Evolutionary conservation across 2,113 vertebrate species (phyloP), one percentile per base, ranked within the genome.

Genomic region (Hypomesus transpacificus): DNA sequence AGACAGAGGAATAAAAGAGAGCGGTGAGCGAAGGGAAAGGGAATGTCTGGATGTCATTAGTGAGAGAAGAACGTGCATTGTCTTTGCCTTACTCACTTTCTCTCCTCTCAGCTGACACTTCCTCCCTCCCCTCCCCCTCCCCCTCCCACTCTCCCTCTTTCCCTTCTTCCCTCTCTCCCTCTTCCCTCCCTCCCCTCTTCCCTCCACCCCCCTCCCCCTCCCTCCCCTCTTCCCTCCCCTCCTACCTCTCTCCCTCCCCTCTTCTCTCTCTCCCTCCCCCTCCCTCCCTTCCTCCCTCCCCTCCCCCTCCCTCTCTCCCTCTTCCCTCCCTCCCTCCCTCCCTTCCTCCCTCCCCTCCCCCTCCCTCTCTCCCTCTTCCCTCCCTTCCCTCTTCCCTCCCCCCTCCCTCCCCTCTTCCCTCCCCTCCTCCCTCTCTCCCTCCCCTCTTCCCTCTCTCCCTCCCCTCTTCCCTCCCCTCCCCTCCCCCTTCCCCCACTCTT

Each of bases 341-440:
- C 13, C 28, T 64, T 51, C 53, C 52, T 14, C 16, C 17, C 51
- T 22, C 24, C 14, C 20, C 24, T 52, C 69, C 58, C 21, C 71
- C 79, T 80, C 74, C 11, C 83, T 73, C 77, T 14, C 69, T 77
- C 70, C 66, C 69, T 71, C 26, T 59, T 80, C 82, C 81, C 53
- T 46, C 76, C 39, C 77, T 69, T 79, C 79, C 71, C 60, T 14
- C 68, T 24, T 28, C 75, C 50, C 70, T 74, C 66, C 57, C 50
- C 71, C n/a, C 34, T 52, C 18, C 66, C 53, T 51, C 57, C 70
- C 50, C 52, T 77, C 67, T 78, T 87, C 82, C 71, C 80, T 83
- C 83, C 31, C 59, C 39, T 11, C 66, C 58, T 66, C 60, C 39
- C 52, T 78, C 59, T 80, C 73, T 74, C 67, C 50, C 60, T 76